Percentiles rank a stretch among this genome's conserved stretches.
phyloP scores from a whole-genome alignment of 2,888 invertebrate species.

The Stenolophus ochropezus region DNA sequence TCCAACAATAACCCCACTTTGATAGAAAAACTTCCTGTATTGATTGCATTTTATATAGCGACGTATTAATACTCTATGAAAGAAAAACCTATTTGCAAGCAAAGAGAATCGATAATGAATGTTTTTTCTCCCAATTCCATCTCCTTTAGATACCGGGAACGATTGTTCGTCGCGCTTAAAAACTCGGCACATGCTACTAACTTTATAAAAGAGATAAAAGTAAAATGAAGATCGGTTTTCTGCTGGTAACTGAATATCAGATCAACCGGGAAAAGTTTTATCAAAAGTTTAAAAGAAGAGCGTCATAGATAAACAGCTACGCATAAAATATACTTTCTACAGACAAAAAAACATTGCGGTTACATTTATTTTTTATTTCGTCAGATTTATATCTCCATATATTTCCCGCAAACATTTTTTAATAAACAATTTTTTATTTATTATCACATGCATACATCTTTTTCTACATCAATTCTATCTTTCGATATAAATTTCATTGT shows the following conservation, averaged over 20 bases:
- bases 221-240: slow-evolving; percentile 42
- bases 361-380: too few species aligned
- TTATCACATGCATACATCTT: too few species aligned
- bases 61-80: background rate
- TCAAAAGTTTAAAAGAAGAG: slow-evolving; percentile 18
- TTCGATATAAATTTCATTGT: too few species aligned
- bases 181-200: slow-evolving; percentile 38
- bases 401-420: too few species aligned
- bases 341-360: background rate
- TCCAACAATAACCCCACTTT: background rate
- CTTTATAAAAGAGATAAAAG: slow-evolving; percentile 47
- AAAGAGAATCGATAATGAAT: slow-evolving; percentile 17
- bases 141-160: slow-evolving; percentile 7
- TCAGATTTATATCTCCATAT: too few species aligned
- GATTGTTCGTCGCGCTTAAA: slow-evolving; percentile 27
- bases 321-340: background rate
- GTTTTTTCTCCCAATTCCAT: slow-evolving; percentile 25
- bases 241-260: slow-evolving; percentile 47
- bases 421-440: too few species aligned
- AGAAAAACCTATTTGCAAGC: background rate
- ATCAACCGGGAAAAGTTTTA: slow-evolving; percentile 36
- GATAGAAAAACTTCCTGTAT: background rate
- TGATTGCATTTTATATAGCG: slow-evolving; percentile 2
- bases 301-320: background rate
- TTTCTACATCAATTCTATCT: too few species aligned